phyloP scores from a whole-genome alignment of 2,888 invertebrate genomes.

The Caenorhabditis uteleia region DNA sequence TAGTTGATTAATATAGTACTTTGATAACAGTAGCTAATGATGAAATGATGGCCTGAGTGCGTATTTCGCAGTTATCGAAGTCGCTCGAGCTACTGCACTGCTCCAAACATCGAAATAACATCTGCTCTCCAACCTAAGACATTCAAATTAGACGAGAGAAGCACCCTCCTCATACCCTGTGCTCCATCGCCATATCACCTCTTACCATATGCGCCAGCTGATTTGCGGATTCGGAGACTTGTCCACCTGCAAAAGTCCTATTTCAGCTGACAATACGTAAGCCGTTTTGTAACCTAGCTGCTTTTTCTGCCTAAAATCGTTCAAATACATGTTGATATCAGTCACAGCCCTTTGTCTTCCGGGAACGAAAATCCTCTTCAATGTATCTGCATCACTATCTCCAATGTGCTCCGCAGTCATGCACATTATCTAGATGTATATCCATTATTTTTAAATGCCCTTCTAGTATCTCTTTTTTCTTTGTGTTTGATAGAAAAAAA shows the following conservation, averaged over 20 bases:
- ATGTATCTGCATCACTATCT: conserved; percentile 61
- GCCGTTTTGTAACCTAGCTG: conserved; percentile 24
- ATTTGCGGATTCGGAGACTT: conserved; percentile 39
- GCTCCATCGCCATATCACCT: conserved; percentile 42
- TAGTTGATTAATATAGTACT: conserved; percentile 74
- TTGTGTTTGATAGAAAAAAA: background rate
- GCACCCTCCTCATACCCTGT: conserved; percentile 13
- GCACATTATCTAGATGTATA: conserved; percentile 65
- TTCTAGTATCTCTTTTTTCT: background rate
- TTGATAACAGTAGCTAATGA: conserved; percentile 84
- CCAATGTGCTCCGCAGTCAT: conserved; percentile 56
- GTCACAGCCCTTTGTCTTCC: conserved; percentile 84
- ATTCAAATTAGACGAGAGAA: conserved; percentile 2
- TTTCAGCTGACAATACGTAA: background rate
- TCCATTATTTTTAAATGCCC: background rate
- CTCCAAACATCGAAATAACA: conserved; percentile 60
- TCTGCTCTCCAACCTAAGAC: conserved; percentile 60
- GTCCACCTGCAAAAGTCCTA: conserved; percentile 10
- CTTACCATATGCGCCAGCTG: conserved; percentile 42
- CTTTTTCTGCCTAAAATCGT: conserved; percentile 84
- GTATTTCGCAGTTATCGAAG: conserved; percentile 77
- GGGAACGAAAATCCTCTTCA: conserved; percentile 80
- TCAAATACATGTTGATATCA: conserved; percentile 81
- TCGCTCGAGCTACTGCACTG: conserved; percentile 70
- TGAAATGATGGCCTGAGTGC: conserved; percentile 78